phyloP scores from a whole-genome alignment of 1,140 invertebrate genomes.

The Calliphora vicina region DNA sequence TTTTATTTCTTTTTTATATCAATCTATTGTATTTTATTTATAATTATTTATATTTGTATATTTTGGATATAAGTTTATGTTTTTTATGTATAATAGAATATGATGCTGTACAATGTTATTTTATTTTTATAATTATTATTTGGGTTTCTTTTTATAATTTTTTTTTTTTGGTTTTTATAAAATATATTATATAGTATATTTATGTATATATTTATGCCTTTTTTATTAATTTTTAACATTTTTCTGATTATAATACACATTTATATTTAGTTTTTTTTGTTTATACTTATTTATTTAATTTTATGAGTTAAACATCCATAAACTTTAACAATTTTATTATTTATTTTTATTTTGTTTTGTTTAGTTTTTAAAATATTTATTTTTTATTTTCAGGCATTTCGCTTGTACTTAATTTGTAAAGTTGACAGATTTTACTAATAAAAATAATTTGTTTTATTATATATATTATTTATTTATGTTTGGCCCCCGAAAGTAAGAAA shows the following conservation, averaged over 20 bases:
- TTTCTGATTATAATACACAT: constrained; percentile 16
- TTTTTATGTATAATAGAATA: constrained; percentile 25
- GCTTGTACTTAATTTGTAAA: constrained; percentile 6
- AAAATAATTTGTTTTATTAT: not conserved
- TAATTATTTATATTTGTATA: not conserved
- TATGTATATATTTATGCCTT: not conserved
- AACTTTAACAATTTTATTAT: constrained; percentile 35
- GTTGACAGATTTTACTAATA: not conserved
- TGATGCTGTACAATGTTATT: not conserved
- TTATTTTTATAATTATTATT: constrained; percentile 6
- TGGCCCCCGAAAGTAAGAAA: constrained; percentile 37
- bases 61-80: not conserved
- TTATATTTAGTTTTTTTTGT: constrained; percentile 20
- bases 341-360: not conserved
- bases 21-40: not conserved
- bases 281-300: constrained; percentile 29
- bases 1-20: no score
- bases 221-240: not conserved
- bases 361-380: not conserved
- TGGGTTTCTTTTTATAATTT: constrained; percentile 2
- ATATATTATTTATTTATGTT: constrained; percentile 15
- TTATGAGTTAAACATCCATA: constrained; percentile 33
- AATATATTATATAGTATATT: not conserved
- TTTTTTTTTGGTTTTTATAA: not conserved
- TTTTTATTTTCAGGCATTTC: constrained; percentile 19